Conservation (phyloP, 2,797 vertebrate species). For the Gila robusta region DNA sequence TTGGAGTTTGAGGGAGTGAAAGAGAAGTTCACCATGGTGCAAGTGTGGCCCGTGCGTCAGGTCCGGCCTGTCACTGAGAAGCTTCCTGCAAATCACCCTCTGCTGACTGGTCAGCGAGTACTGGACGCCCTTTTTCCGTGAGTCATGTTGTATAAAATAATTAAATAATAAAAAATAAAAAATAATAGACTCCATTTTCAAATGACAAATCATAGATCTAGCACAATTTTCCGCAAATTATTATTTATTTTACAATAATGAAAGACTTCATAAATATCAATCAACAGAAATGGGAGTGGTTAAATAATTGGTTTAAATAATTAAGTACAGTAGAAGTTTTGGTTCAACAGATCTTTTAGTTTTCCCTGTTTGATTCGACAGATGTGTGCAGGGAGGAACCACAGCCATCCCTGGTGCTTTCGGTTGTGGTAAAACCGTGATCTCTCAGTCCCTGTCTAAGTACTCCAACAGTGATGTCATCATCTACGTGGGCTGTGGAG, state of each 20-base stretch:
- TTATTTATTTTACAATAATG: not conserved
- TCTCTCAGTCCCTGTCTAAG: slow-evolving; percentile 97
- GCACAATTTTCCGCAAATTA: not conserved
- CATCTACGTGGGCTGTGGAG: slow-evolving; percentile 97
- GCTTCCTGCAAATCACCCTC: slow-evolving; percentile 91
- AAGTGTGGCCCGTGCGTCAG: slow-evolving; percentile 97
- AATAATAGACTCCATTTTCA: not conserved
- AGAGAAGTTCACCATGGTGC: slow-evolving; percentile 97
- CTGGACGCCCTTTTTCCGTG: slow-evolving; percentile 94
- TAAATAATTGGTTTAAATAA: not conserved
- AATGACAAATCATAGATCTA: not conserved
- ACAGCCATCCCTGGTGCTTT: slow-evolving; percentile 98
- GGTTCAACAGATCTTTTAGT: not conserved
- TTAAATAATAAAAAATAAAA: not conserved
- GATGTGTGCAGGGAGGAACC: slow-evolving; percentile 98
- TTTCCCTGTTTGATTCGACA: slow-evolving; percentile 59
- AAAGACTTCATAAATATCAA: not conserved
- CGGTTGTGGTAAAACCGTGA: slow-evolving; percentile 99
- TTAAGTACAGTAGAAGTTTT: not conserved
- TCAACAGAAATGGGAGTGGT: not conserved
- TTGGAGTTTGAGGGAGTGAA: slow-evolving; percentile 95
- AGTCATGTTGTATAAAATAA: slow-evolving; percentile 65
- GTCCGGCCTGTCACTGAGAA: slow-evolving; percentile 96
- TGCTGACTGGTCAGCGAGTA: slow-evolving; percentile 88
- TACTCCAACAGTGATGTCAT: slow-evolving; percentile 99